Conservation (phyloP, 37 sponge, comb jelly and placozoan species). For the Haliclona indistincta region DNA sequence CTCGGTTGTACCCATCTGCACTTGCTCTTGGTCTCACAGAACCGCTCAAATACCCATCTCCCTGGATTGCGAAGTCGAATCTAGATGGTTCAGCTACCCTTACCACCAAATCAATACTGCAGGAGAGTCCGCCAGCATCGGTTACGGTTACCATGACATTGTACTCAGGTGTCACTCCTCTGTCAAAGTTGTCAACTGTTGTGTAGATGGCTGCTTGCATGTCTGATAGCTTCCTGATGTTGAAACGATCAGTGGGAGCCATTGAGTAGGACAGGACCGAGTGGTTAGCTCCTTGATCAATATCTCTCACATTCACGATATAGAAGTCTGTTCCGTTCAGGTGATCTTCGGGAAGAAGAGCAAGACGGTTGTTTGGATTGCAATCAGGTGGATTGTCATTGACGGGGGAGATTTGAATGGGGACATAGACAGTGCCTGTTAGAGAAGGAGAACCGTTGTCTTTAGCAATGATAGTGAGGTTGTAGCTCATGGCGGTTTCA, state of each 20-base stretch:
- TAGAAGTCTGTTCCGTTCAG: slow-evolving; percentile 25
- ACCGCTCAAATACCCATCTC: slow-evolving; percentile 28
- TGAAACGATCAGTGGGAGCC: slow-evolving; percentile 7
- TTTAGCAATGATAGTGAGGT: slow-evolving; percentile 39
- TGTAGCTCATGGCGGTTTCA: slow-evolving; percentile 47
- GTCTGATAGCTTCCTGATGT: slow-evolving; percentile 31
- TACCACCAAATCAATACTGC: slow-evolving; percentile 19
- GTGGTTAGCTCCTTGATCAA: slow-evolving; percentile 57
- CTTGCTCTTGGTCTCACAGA: neutral
- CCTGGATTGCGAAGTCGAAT: slow-evolving; percentile 5
- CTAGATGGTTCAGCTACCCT: slow-evolving; percentile 39
- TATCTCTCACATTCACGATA: slow-evolving; percentile 54
- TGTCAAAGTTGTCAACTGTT: slow-evolving; percentile 19
- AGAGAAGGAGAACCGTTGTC: slow-evolving; percentile 35
- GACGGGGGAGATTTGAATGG: slow-evolving; percentile 44
- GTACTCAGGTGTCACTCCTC: slow-evolving; percentile 2
- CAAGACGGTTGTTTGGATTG: slow-evolving; percentile 12
- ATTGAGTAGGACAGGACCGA: slow-evolving; percentile 41
- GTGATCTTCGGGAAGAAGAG: slow-evolving; percentile 39
- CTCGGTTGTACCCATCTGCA: slow-evolving; percentile 11
- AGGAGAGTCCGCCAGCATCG: slow-evolving; percentile 19
- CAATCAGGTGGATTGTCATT: slow-evolving; percentile 81
- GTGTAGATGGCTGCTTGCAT: slow-evolving; percentile 23
- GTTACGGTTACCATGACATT: slow-evolving; percentile 28
- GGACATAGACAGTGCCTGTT: slow-evolving; percentile 34